Percentiles rank a stretch among this genome's conserved stretches.
These are phyloP conservation scores for Cerastis leucographa DNA, from an alignment of 2,888 invertebrate genomes.

Conservation along the genomic window DNA sequence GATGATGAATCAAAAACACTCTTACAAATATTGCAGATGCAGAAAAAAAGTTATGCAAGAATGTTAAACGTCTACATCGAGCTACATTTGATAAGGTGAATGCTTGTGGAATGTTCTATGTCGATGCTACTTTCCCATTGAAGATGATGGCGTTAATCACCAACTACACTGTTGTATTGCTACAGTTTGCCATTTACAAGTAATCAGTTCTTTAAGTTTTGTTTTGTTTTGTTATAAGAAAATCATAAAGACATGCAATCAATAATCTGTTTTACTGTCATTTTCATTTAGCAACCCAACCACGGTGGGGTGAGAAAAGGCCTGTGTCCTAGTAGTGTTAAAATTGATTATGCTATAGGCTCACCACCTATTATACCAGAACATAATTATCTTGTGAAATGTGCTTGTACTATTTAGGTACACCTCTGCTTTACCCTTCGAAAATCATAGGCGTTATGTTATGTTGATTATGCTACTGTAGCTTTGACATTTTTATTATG, in stretches of 20 bases:
- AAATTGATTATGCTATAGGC: too few species aligned
- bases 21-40: slow-evolving; percentile 31
- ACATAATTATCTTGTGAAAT: too few species aligned
- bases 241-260: not conserved
- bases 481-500: too few species aligned
- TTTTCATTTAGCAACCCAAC: too few species aligned
- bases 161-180: slow-evolving; percentile 15
- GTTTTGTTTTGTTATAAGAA: not conserved
- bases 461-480: too few species aligned
- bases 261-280: not conserved
- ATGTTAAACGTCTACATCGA: slow-evolving; percentile 33
- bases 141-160: slow-evolving; percentile 20
- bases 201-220: not conserved
- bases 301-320: not conserved
- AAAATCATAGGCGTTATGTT: too few species aligned
- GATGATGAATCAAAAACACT: too few species aligned
- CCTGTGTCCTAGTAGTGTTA: too few species aligned
- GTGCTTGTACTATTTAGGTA: too few species aligned
- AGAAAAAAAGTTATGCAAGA: slow-evolving; percentile 30
- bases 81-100: slow-evolving; percentile 26
- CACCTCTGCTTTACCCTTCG: too few species aligned
- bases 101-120: slow-evolving; percentile 31
- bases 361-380: too few species aligned
- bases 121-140: slow-evolving; percentile 27
- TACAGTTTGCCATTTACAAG: slow-evolving; percentile 32